Evolutionary conservation across 1,140 invertebrate species (phyloP), one percentile per base, ranked within the genome.

Genomic region (Hylyphantes graminicola): DNA sequence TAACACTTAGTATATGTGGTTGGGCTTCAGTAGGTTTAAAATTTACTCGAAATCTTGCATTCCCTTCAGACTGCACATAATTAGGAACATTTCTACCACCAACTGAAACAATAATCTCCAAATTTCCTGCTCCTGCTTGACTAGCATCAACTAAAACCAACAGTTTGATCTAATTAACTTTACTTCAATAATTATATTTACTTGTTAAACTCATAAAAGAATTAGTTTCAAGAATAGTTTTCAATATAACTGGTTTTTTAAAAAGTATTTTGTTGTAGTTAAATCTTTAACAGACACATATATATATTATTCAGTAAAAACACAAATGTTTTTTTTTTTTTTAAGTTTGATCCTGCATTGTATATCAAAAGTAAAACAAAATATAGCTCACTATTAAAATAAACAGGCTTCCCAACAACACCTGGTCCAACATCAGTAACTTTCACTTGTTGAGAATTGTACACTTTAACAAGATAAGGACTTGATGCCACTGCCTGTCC

Each of bases 71-170:
- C 88, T 98, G 96, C 1, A 99, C 97, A 90, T 98, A 99, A 91
- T 99, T 99, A 8, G 98, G 98, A 8, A 99, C 97, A 91, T 99
- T 99, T 88, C 96, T 93, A 6, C 96, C 96, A 88, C 96, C 96
- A n/a, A 98, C 97, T 0, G 97, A 96, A 0, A 99, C 97, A 79
- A 98, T 98, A 64, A 99, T 99, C 91, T 99, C 97, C 86, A 99
- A 91, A 90, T 98, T 98, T 57, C 97, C 97, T 85, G 97, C 97
- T 85, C 97, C 95, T 53, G 91, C 91, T 83, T 89, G 88, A 68
- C 89, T 90, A 7, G 92, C 91, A 89, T 92, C 91, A 87, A 92
- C 90, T 91, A 79, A 86, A 54, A 63, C 61, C 0, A 74, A 72
- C 65, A 86, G n/a, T 19, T 19, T 17, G 19, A 6, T 7, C 2